phyloP scores from a whole-genome alignment of 2,888 invertebrate genomes.

The Ferrisia virgata region DNA sequence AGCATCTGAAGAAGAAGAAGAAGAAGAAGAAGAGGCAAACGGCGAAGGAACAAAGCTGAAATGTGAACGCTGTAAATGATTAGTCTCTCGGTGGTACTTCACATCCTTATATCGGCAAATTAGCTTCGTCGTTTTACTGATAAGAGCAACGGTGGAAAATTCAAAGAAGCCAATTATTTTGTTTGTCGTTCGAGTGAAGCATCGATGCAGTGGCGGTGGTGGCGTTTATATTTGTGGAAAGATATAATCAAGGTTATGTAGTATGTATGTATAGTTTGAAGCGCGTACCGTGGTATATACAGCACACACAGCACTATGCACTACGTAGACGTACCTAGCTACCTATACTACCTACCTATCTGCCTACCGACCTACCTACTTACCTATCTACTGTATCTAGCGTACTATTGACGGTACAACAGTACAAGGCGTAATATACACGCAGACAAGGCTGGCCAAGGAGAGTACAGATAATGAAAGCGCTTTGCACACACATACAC shows the following conservation, averaged over 20 bases:
- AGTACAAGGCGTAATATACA: slow-evolving; percentile 38
- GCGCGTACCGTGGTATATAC: not conserved
- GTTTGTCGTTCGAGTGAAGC: slow-evolving; percentile 8
- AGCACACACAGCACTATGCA: too few relatives aligned
- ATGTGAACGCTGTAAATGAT: not conserved
- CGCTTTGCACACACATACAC: slow-evolving; percentile 29
- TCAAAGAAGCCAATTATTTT: slow-evolving; percentile 15
- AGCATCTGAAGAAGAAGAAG: not conserved
- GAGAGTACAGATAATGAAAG: slow-evolving; percentile 38
- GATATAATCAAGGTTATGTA: slow-evolving; percentile 36
- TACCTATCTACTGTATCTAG: not conserved
- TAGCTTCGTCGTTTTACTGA: not conserved
- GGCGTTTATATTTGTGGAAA: slow-evolving; percentile 29
- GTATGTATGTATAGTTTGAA: not conserved
- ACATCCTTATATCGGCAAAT: not conserved
- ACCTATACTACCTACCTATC: not conserved
- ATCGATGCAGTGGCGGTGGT: not conserved
- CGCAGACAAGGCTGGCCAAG: slow-evolving; percentile 40
- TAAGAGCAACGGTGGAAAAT: slow-evolving; percentile 6
- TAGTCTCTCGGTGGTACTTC: not conserved
- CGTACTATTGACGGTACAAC: not conserved
- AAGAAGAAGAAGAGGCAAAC: not conserved
- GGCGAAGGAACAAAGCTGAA: not conserved
- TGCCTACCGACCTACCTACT: not conserved
- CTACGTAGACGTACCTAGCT: not conserved